Conservation (phyloP, 1,140 invertebrate species). For the Drosophila bifasciata region DNA sequence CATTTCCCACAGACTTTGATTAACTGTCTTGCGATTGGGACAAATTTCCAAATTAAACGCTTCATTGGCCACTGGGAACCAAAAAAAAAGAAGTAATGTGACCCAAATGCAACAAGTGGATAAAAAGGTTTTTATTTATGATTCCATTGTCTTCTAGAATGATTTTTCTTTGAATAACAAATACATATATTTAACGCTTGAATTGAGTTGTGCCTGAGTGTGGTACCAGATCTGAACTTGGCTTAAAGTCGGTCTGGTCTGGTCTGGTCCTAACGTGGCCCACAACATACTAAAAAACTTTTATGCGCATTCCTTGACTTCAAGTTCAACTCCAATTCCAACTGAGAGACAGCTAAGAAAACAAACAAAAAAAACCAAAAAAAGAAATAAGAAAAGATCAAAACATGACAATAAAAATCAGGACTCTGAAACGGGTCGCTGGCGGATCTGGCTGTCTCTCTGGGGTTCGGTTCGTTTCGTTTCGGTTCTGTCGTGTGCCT, state of each 20-base stretch:
- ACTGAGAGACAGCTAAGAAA: slow-evolving; percentile 18
- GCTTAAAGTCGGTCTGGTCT: background rate
- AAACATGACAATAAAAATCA: slow-evolving; percentile 82
- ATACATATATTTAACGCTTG: slow-evolving; percentile 47
- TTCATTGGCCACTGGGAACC: slow-evolving; percentile 61
- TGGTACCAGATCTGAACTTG: slow-evolving; percentile 2
- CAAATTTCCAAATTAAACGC: slow-evolving; percentile 75
- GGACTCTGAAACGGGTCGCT: slow-evolving; percentile 75
- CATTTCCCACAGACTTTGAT: slow-evolving; percentile 51
- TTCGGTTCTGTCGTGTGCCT: slow-evolving; percentile 66
- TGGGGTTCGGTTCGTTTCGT: background rate
- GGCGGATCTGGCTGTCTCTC: slow-evolving; percentile 10
- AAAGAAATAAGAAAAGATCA: slow-evolving; percentile 67
- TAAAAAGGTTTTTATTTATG: slow-evolving; percentile 43
- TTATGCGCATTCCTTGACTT: slow-evolving; percentile 76
- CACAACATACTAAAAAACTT: slow-evolving; percentile 73
- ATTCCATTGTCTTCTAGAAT: slow-evolving; percentile 41
- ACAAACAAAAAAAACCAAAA: slow-evolving; percentile 23
- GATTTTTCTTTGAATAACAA: slow-evolving; percentile 29
- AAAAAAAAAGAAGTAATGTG: slow-evolving; percentile 15
- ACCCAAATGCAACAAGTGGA: slow-evolving; percentile 28
- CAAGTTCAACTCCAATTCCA: slow-evolving; percentile 35
- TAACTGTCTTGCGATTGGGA: slow-evolving; percentile 46
- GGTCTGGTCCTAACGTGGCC: slow-evolving; percentile 42
- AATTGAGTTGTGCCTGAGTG: slow-evolving; percentile 44